Conservation (phyloP, 2,888 invertebrate species). For the Melieria picta region DNA sequence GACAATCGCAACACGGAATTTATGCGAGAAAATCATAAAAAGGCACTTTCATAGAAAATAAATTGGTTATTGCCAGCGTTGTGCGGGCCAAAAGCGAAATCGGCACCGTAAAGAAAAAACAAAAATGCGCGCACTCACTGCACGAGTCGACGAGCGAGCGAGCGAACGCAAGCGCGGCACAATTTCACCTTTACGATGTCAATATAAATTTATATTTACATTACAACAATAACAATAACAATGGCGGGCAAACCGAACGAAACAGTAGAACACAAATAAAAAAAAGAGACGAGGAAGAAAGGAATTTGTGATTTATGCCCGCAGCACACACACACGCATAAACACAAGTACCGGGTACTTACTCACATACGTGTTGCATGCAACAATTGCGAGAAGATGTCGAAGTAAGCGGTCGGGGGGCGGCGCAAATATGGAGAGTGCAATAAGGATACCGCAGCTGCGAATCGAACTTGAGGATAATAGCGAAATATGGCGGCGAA, state of each 20-base stretch:
- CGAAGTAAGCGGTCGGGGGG: neutral
- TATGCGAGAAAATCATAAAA: slow-evolving; percentile 34
- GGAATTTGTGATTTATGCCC: slow-evolving; percentile 39
- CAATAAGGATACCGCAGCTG: slow-evolving; percentile 28
- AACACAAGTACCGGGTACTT: neutral
- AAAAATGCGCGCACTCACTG: neutral
- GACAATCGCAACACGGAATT: slow-evolving; percentile 26
- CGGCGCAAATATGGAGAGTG: neutral
- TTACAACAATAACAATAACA: slow-evolving; percentile 50
- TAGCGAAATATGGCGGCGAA: slow-evolving; percentile 34
- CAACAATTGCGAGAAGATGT: neutral
- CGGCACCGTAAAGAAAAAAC: neutral
- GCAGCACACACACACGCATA: neutral
- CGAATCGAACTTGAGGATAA: slow-evolving; percentile 54
- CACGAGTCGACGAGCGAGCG: neutral
- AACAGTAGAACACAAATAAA: slow-evolving; percentile 1
- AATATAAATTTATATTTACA: slow-evolving; percentile 61
- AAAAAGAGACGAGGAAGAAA: slow-evolving; percentile 31
- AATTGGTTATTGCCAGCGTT: slow-evolving; percentile 17
- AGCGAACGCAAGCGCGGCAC: neutral
- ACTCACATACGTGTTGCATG: neutral
- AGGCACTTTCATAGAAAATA: slow-evolving; percentile 24
- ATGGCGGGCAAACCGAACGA: neutral
- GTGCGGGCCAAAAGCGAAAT: neutral
- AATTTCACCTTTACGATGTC: slow-evolving; percentile 56